Evolutionary conservation across 2,888 invertebrate genomes (phyloP).

Genomic region (Teleiodes luculella): DNA sequence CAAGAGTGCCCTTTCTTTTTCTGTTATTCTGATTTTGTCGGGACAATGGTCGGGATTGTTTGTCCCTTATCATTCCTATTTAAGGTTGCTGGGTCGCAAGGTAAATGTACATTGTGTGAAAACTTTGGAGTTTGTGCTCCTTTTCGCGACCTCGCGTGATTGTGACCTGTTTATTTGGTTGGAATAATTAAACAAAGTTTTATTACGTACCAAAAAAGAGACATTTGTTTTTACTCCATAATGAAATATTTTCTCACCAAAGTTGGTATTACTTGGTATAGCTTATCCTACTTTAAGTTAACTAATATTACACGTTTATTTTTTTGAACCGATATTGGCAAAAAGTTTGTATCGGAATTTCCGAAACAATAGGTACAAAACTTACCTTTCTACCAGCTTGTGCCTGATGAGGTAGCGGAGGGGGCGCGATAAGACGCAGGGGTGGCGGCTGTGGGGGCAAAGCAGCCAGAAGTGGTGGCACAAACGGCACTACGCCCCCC

Average conservation of each 20-base stretch:
- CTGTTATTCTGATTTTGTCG: slow-evolving; percentile 32
- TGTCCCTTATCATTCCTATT: slow-evolving; percentile 6
- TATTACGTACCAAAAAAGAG: no score
- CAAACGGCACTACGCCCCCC: slow-evolving; percentile 67
- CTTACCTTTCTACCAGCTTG: slow-evolving; percentile 62
- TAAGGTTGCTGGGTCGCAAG: slow-evolving; percentile 13
- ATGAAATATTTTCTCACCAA: no score
- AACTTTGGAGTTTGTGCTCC: not conserved
- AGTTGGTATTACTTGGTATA: no score
- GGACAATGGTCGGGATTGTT: slow-evolving; percentile 21
- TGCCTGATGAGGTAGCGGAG: slow-evolving; percentile 54
- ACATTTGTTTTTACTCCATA: no score
- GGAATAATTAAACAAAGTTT: no score
- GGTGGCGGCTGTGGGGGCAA: slow-evolving; percentile 63
- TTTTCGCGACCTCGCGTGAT: not conserved
- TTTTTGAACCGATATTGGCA: no score
- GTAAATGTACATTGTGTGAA: slow-evolving; percentile 12
- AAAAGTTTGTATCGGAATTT: no score
- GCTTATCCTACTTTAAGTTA: no score
- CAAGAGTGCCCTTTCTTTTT: slow-evolving; percentile 31
- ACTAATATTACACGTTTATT: no score
- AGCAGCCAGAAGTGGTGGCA: slow-evolving; percentile 66
- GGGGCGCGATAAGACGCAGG: slow-evolving; percentile 65
- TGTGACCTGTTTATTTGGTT: not conserved
- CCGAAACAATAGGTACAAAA: not conserved